These are phyloP conservation scores for Drosophila emarginata DNA, from an alignment of 2,888 invertebrate species.

Conservation along the genomic window DNA sequence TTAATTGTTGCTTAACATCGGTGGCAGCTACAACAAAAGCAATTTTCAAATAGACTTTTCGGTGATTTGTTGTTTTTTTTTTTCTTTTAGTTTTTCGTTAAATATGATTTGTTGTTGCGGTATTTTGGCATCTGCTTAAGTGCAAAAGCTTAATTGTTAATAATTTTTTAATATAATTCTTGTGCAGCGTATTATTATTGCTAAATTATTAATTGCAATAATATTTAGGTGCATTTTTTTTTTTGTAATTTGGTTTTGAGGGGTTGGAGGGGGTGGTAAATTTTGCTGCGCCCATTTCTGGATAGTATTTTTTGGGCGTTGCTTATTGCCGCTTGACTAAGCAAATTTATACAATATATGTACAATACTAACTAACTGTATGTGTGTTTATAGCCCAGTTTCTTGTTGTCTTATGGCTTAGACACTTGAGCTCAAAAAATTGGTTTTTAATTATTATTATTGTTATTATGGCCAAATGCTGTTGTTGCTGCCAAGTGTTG, in stretches of 20 bases:
- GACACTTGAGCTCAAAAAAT: constrained; percentile 55
- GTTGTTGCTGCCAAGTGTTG: constrained; percentile 27
- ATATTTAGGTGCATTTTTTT: constrained; percentile 46
- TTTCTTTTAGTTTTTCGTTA: too few species aligned
- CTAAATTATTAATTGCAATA: constrained; percentile 71
- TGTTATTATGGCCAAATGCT: constrained; percentile 47
- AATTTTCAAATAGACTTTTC: constrained; percentile 44
- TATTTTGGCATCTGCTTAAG: constrained; percentile 72
- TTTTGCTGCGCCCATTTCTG: constrained; percentile 65
- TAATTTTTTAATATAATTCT: constrained; percentile 53
- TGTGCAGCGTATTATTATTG: constrained; percentile 52
- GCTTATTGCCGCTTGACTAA: constrained; percentile 71
- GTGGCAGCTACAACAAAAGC: constrained; percentile 48
- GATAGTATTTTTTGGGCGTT: constrained; percentile 28
- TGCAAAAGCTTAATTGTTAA: constrained; percentile 66
- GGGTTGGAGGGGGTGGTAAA: constrained; percentile 35
- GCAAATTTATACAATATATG: constrained; percentile 51
- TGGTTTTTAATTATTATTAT: constrained; percentile 77
- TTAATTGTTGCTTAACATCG: constrained; percentile 75
- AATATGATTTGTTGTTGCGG: constrained; percentile 17
- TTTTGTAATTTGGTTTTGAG: too few species aligned
- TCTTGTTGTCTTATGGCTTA: constrained; percentile 51
- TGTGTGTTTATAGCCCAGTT: constrained; percentile 70
- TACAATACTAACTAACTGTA: constrained; percentile 11
- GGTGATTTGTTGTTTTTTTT: neutral